Evolutionary conservation across 2,888 invertebrate species (phyloP), one percentile per base, ranked within the genome.

Genomic region (Cerastis rubricosa): DNA sequence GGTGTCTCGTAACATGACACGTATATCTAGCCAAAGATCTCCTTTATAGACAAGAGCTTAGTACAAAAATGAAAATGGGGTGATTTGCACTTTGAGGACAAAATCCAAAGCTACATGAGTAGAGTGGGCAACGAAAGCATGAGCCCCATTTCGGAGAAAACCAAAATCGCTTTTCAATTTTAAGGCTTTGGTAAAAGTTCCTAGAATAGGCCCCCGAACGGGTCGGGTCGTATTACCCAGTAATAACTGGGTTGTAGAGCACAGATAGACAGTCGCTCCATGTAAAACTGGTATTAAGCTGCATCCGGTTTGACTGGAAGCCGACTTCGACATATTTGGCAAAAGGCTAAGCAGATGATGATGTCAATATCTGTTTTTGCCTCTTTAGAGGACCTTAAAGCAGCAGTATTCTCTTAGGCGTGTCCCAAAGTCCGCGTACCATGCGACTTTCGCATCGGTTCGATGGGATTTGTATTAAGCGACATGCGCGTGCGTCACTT

Each of bases 1-100:
- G 43, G 43, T 67, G 63, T 79, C 47, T 76, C 71, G 61, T 76
- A 66, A 61, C 69, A 43, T 64, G 47, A 25, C 45, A 64, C 6
- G 14, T 59, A 19, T 35, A 11, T 25, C 22, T 68, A 25, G 45
- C 45, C n/a, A 78, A 63, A 40, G 7, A 54, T 63, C 25, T 47
- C 9, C 12, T 51, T 25, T 63, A 17, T 35, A 25, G 8, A 11
- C 14, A 35, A 35, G 14, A 22, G 35, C n/a, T 66, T 29, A 54
- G 22, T 51, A 1, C 2, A 43, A 49, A 64, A 25, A n/a, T 64
- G 2, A 49, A 64, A 49, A 49, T 71, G n/a, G 61, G n/a, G 12
- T 7, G 12, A 12, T 57, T 22, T 45, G 45, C 6, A 22, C 9
- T 25, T 47, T 25, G 3, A 22, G 45, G 9, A 0, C 22, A 29